phyloP scores from a whole-genome alignment of 1,140 invertebrate species.

The Linepithema humile region DNA sequence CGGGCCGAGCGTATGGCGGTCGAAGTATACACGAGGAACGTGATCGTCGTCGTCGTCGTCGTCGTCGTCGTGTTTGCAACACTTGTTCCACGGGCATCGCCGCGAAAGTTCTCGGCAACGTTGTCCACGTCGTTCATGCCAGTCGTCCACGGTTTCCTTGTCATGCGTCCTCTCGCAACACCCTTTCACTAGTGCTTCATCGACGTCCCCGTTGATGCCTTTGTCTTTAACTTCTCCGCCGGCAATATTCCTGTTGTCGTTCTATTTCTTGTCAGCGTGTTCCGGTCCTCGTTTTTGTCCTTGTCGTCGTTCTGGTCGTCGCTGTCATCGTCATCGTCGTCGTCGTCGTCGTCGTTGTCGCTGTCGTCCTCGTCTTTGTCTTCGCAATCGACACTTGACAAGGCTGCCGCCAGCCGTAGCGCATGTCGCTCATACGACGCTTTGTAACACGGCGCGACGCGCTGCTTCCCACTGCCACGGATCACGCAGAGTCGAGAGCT shows the following conservation, averaged over 20 bases:
- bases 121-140: slow-evolving; percentile 64
- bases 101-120: slow-evolving; percentile 53
- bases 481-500: slow-evolving; percentile 39
- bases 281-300: neutral
- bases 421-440: slow-evolving; percentile 40
- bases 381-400: neutral
- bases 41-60: slow-evolving; percentile 31
- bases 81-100: slow-evolving; percentile 65
- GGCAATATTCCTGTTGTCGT: too few relatives aligned
- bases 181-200: neutral
- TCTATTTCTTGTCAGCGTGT: too few relatives aligned
- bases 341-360: neutral
- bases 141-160: slow-evolving; percentile 37
- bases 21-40: slow-evolving; percentile 23
- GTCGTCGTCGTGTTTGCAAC: neutral
- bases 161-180: slow-evolving; percentile 25
- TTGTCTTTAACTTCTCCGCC: too few relatives aligned
- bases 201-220: too few relatives aligned
- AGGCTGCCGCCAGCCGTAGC: slow-evolving; percentile 26
- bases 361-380: neutral
- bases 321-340: slow-evolving; percentile 3
- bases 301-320: neutral
- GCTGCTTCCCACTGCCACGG: slow-evolving; percentile 39
- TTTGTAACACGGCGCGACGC: slow-evolving; percentile 6
- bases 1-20: slow-evolving; percentile 11